phyloP scores from a whole-genome alignment of 2,888 invertebrate genomes.

The Odontothrips loti region DNA sequence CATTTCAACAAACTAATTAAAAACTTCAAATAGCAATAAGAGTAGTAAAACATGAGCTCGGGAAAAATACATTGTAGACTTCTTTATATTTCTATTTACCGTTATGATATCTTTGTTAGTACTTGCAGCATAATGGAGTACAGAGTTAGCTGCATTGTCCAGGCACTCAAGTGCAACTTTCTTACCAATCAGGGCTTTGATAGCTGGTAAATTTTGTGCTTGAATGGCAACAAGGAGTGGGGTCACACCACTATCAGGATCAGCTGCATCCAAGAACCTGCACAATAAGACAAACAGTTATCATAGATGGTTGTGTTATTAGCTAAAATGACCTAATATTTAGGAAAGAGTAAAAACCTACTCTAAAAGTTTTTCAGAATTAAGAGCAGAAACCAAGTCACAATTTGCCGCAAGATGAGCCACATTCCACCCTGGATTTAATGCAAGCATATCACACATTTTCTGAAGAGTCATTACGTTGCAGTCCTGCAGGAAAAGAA shows the following conservation, averaged over 20 bases:
- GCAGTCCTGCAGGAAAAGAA: conserved; percentile 52
- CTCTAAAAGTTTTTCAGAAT: not conserved
- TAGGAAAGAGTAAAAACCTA: not conserved
- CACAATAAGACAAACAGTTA: not conserved
- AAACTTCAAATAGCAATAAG: too few relatives aligned
- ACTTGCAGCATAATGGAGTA: conserved; percentile 81
- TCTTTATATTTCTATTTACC: conserved; percentile 50
- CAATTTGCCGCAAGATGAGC: conserved; percentile 79
- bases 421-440: conserved; percentile 75
- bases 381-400: conserved; percentile 66
- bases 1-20: not conserved
- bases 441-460: conserved; percentile 65
- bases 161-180: conserved; percentile 57
- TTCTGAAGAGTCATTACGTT: conserved; percentile 67
- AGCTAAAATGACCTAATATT: not conserved
- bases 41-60: too few relatives aligned
- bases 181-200: conserved; percentile 26
- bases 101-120: conserved; percentile 76
- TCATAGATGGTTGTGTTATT: not conserved
- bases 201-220: conserved; percentile 8
- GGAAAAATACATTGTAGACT: conserved; percentile 30
- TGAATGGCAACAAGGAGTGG: conserved; percentile 61
- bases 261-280: conserved; percentile 64
- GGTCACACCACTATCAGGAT: conserved; percentile 64
- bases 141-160: conserved; percentile 71